Conservation (phyloP, 2,888 invertebrate species). For the Troides oblongomaculatus region DNA sequence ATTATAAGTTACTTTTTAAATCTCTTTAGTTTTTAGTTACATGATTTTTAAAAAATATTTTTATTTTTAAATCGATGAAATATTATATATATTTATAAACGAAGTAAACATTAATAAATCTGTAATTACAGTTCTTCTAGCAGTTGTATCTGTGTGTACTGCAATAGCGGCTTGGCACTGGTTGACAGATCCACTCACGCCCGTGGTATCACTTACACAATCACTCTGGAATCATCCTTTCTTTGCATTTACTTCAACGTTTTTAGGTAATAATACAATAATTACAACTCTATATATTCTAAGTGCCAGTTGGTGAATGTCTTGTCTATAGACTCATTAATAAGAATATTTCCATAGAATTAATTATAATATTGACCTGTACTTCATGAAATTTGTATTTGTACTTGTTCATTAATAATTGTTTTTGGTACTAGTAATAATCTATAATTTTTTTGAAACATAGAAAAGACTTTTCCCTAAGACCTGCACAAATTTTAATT, state of each 20-base stretch:
- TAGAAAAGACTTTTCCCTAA: too few species aligned
- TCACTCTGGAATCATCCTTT: conserved; percentile 96
- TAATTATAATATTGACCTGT: too few species aligned
- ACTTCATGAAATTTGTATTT: too few species aligned
- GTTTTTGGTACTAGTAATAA: too few species aligned
- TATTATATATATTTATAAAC: not conserved
- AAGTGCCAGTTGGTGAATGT: too few species aligned
- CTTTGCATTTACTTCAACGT: conserved; percentile 92
- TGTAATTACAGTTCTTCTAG: conserved; percentile 86
- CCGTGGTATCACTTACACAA: conserved; percentile 93
- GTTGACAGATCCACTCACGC: conserved; percentile 95
- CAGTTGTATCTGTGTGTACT: conserved; percentile 92
- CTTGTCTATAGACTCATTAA: too few species aligned
- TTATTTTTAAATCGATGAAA: not conserved
- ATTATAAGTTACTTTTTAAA: not conserved
- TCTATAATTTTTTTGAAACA: too few species aligned
- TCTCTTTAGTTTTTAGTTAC: not conserved
- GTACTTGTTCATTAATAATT: too few species aligned
- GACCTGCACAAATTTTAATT: too few species aligned
- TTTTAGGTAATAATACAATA: conserved; percentile 80
- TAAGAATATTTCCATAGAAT: too few species aligned
- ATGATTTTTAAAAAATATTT: not conserved
- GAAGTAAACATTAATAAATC: not conserved
- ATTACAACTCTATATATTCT: too few species aligned
- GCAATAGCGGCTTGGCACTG: conserved; percentile 97